A percentile compares a stretch with the other conserved stretches of the same genome.
Evolutionary conservation across 2,113 vertebrate species (phyloP).

Genomic region (Nanorana parkeri): DNA sequence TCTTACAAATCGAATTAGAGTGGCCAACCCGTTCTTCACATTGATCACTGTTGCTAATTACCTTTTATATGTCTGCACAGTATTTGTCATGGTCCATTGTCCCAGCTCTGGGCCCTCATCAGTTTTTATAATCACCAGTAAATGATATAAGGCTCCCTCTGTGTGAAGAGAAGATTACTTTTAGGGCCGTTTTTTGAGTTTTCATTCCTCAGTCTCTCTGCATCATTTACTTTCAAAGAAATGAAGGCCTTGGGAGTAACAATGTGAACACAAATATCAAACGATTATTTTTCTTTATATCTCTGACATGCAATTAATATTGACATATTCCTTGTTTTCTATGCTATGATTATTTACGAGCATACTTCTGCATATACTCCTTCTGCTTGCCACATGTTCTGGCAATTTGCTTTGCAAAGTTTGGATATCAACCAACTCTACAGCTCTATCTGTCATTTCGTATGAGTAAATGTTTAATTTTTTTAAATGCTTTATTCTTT

Average conservation of each 20-base stretch:
- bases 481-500: too few relatives aligned
- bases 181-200: slow-evolving; percentile 3
- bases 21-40: neutral
- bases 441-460: too few relatives aligned
- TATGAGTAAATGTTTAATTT: too few relatives aligned
- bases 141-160: slow-evolving; percentile 27
- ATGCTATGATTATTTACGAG: neutral
- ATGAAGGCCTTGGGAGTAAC: neutral
- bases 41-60: slow-evolving; percentile 29
- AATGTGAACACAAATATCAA: slow-evolving; percentile 13
- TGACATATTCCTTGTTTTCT: neutral
- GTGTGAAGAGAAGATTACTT: slow-evolving; percentile 25
- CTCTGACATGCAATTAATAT: slow-evolving; percentile 2
- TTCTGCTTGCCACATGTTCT: too few relatives aligned
- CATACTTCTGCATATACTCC: neutral
- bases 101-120: neutral
- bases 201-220: slow-evolving; percentile 26
- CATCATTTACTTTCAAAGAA: slow-evolving; percentile 37
- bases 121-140: slow-evolving; percentile 32
- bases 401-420: too few relatives aligned
- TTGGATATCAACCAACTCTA: too few relatives aligned
- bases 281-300: slow-evolving; percentile 37
- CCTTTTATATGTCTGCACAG: neutral
- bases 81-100: slow-evolving; percentile 30
- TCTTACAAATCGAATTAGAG: neutral